Evolutionary conservation across 2,113 vertebrate genomes (phyloP), one percentile per base, ranked within the genome.

Genomic region (Ibidorhyncha struthersii): DNA sequence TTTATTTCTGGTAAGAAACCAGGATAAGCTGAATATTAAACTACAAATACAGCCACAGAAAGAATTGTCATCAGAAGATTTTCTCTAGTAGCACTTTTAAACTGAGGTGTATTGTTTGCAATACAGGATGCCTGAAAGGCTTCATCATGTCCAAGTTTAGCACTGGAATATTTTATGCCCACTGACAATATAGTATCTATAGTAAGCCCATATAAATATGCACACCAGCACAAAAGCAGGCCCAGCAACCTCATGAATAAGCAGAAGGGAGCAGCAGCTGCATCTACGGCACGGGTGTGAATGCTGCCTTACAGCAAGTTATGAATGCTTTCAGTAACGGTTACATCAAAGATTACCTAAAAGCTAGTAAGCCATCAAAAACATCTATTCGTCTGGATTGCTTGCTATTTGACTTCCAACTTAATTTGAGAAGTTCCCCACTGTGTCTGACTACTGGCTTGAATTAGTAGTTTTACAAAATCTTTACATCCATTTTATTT

Each of bases 141-240:
- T 91, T 13, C 47, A 5, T 12, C 43, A 4, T 1, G 2, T 14
- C 58, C 55, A 20, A 12, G 20, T 12, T 23, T 0, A 61, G 30
- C 58, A 34, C 58, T 40, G 9, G 8, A 49, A 6, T 30, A 16
- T n/a, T 80, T 65, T 38, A 30, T 16, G 15, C 11, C 69, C 52
- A 8, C 32, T 41, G 34, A 47, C 34, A 56, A 15, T 9, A 8
- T 0, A 15, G 1, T 5, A 12, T 3, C 72, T 56, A 4, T 13
- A 25, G 38, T 2, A 23, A 5, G 14, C 8, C 59, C 32, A 26
- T 3, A 9, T 4, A 8, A 8, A 66, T 1, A 18, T 0, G 3
- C 61, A 23, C 38, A 45, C 21, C 45, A 91, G 36, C 76, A 91
- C 72, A 73, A 38, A 38, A 20, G 41, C 73, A 82, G 19, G 43